Conservation (phyloP, 1,140 invertebrate species). For the Ceratosolen fusciceps region DNA sequence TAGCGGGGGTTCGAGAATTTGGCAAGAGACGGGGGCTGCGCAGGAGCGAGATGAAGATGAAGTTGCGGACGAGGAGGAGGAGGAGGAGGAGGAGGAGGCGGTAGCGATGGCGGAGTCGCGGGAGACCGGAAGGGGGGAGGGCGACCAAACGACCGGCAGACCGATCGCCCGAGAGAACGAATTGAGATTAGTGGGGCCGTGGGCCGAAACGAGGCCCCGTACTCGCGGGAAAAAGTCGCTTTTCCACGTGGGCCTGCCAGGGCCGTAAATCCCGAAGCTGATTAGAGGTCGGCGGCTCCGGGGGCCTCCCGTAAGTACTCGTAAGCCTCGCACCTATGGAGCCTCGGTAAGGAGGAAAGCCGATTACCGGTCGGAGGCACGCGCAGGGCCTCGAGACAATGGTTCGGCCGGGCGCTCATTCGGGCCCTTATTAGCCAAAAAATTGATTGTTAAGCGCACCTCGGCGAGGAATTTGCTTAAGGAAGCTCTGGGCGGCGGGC, state of each 20-base stretch:
- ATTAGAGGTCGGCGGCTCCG: constrained; percentile 58
- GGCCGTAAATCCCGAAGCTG: constrained; percentile 57
- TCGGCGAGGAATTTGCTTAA: constrained; percentile 45
- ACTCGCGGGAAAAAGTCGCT: constrained; percentile 2
- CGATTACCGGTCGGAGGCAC: constrained; percentile 22
- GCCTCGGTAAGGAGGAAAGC: neutral
- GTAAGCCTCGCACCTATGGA: constrained; percentile 31
- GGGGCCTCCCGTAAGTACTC: too few species aligned
- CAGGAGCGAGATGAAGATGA: neutral
- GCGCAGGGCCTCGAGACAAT: neutral
- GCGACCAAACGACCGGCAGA: too few species aligned
- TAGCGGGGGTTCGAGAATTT: neutral
- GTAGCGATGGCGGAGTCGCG: too few species aligned
- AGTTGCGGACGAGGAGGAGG: neutral
- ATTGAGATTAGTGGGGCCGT: too few species aligned
- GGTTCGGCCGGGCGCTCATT: constrained; percentile 15
- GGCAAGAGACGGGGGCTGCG: neutral
- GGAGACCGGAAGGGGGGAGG: neutral
- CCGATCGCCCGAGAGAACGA: too few species aligned
- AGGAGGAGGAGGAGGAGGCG: neutral
- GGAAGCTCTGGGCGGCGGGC: neutral
- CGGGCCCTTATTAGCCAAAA: constrained; percentile 42
- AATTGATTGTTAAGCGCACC: constrained; percentile 45
- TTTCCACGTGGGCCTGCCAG: constrained; percentile 32
- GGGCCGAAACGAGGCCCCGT: too few species aligned